Base-by-base conservation (phyloP, 2,888 invertebrate genomes). In the Endotricha flammealis region DNA sequence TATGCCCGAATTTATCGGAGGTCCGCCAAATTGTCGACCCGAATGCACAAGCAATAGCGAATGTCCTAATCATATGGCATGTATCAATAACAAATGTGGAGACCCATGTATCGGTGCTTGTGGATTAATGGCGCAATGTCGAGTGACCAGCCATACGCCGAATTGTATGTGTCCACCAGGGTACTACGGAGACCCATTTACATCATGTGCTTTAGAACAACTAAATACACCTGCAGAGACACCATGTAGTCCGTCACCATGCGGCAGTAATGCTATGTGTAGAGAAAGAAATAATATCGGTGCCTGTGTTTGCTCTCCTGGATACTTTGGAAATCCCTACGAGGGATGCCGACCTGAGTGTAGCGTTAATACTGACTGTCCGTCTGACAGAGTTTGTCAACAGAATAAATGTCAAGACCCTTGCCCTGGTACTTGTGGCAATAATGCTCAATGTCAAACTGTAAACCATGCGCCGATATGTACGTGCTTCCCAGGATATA, bases 321-420 rank as follows among this genome's bases (percentile, higher is more conserved):
- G 90, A 50, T 91, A 91, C 64, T 90, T 82, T 41, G 90, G 90
- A 32, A 89, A 90, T 59, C 90, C 90, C 3, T 90, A 90, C 45
- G 89, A 90, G 57, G 92, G 91, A 29, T 94, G 93, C 64, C 86
- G 91, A 46, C 93, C 93, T 11, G 93, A 94, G 75, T 94, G 94
- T 62, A 86, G 90, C 0, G 78, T 92, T 11, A 93, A 92, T 59
- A 90, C 92, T 1, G 93, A 93, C 55, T 94, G 94, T 64, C 80
- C 91, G 1, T 90, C 91, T 3, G 91, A 92, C 59, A 90, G 87
- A 63, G 91, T 93, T 11, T 94, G 94, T 51, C 88, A 91, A 38
- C 90, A 90, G 64, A 91, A 91, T 57, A 93, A 92, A 73, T 95
- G 94, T 57, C 82, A 87, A 51, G 91, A 93, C 66, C 93, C 94